These are phyloP conservation scores for Druceiella hillmani DNA, from an alignment of 2,888 invertebrate genomes.

Conservation along the genomic window DNA sequence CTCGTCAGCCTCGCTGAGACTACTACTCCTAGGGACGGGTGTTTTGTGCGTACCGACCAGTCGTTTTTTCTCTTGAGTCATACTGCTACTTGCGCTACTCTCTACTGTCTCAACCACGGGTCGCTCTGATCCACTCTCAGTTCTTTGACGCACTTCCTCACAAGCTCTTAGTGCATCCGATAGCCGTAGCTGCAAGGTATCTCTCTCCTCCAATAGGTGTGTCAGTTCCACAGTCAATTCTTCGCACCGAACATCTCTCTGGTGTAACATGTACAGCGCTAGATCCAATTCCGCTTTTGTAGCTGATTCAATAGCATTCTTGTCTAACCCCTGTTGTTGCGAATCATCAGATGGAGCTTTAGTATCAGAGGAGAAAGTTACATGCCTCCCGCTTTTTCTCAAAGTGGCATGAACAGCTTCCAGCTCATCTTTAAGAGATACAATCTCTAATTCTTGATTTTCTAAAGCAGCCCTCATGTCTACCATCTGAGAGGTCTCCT, in stretches of 20 bases:
- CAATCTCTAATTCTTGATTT: constrained; percentile 67
- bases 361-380: constrained; percentile 44
- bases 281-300: constrained; percentile 68
- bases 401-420: constrained; percentile 34
- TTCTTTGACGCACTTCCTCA: constrained; percentile 50
- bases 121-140: no score
- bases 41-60: constrained; percentile 38
- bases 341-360: constrained; percentile 32
- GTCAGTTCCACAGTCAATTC: constrained; percentile 81
- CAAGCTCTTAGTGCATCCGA: constrained; percentile 75
- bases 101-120: constrained; percentile 33
- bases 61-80: constrained; percentile 33
- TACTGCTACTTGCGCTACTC: constrained; percentile 33
- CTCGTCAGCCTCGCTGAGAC: constrained; percentile 39
- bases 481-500: constrained; percentile 48
- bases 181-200: constrained; percentile 74
- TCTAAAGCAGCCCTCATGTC: constrained; percentile 59
- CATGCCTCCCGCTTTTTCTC: constrained; percentile 42
- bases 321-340: no score
- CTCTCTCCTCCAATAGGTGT: constrained; percentile 77
- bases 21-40: constrained; percentile 40
- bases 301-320: constrained; percentile 37
- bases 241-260: constrained; percentile 80
- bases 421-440: constrained; percentile 64
- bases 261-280: constrained; percentile 80